A percentile compares a stretch with the other conserved stretches of the same genome.
phyloP scores from a whole-genome alignment of 2,113 vertebrate genomes.

The Turnix velox region DNA sequence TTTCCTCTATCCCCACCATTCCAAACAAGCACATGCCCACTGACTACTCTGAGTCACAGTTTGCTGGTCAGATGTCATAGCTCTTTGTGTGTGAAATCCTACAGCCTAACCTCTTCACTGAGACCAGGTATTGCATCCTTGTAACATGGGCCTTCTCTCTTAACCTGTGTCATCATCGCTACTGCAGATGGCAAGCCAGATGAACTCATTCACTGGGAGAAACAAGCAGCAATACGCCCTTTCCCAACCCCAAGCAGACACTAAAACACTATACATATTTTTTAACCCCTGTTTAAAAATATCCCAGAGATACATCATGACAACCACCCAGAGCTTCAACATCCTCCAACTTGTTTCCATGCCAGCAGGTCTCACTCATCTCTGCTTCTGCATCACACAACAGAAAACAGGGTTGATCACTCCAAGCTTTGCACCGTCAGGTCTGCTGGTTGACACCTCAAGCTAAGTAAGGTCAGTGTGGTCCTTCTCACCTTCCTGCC shows the following conservation, averaged over 20 bases:
- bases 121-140: not conserved
- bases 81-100: not conserved
- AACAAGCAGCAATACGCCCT: not conserved
- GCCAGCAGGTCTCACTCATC: not conserved
- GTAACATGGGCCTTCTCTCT: not conserved
- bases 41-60: accelerated
- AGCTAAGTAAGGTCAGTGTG: not conserved
- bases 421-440: not conserved
- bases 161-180: not conserved
- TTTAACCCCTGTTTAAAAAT: not conserved
- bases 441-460: not conserved
- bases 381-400: not conserved
- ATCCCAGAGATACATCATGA: not conserved
- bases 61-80: not conserved
- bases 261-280: not conserved
- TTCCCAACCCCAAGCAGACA: not conserved
- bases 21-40: not conserved
- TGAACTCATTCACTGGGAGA: not conserved
- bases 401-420: not conserved
- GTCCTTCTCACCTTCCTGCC: not conserved
- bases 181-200: not conserved
- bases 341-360: not conserved
- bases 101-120: not conserved
- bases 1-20: not conserved
- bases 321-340: not conserved